Base-by-base conservation (phyloP, 2,888 invertebrate species). In the Hyposoter didymator region DNA sequence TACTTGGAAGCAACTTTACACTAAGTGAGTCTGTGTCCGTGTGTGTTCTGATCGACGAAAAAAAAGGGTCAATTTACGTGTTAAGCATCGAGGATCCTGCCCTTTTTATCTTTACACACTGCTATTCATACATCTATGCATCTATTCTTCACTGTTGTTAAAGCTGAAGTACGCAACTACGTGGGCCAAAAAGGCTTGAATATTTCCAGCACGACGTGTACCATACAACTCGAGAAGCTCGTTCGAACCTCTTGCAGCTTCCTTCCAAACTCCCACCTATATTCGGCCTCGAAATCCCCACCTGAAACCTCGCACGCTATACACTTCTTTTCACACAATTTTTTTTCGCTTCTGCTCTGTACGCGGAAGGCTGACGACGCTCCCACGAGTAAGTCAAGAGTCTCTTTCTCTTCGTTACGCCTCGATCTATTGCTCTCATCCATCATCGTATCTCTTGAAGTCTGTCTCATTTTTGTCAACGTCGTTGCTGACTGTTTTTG, bases 221-320 rank as follows among this genome's bases (percentile, higher is more conserved):
- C 52, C 19, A 45, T 28, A 12, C 22, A 47, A 47, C 75, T 75
- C 28, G 49, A 66, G 66, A 52, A 76, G 66, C 76, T 76, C 66
- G 66, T 76, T 66, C 76, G 52, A 67, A 12, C 28, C 39, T 45
- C 39, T 76, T 22, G 66, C 22, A 76, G 66, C 76, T 76, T 67
- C 76, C 52, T 76, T 76, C 49, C 64, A 76, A 76, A 67, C 45
- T 45, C 49, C 10, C n/a, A n/a, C 47, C 19, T 62, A 75, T 47
- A 49, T 76, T 17, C 52, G 28, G 28, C 28, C 35, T 67, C 43
- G 12, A 17, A 67, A 22, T 55, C 17, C 7, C 64, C 67, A 14
- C 19, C 49, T 32, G 35, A 47, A 49, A 62, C 14, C 39, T 22
- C 39, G 39, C 39, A 47, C 28, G 8, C 67, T 19, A 3, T 17